Percentiles rank a stretch among this genome's conserved stretches.
Evolutionary conservation across 2,797 vertebrate species (phyloP).

Genomic region (Rhynchotus rufescens): DNA sequence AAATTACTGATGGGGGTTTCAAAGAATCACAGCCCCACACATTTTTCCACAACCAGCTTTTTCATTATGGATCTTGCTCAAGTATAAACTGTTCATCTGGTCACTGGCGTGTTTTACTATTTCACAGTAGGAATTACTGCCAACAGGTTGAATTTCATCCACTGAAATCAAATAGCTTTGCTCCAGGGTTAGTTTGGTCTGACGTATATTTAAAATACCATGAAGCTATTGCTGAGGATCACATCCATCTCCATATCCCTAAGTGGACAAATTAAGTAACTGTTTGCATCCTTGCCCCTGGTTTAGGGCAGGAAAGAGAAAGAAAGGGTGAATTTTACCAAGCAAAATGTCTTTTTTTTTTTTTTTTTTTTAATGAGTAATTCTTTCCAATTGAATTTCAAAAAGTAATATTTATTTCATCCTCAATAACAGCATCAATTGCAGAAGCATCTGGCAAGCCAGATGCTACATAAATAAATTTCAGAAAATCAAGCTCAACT

Average conservation of each 20-base stretch:
- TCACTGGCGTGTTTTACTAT: not conserved
- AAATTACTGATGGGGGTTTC: not conserved
- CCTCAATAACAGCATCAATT: not conserved
- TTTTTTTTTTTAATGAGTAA: not conserved
- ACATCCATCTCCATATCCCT: not conserved
- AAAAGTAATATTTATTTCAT: not conserved
- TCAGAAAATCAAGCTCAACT: not conserved
- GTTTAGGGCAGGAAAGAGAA: not conserved
- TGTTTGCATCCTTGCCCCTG: not conserved
- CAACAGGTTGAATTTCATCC: not conserved
- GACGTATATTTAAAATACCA: not conserved
- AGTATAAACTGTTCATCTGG: not conserved
- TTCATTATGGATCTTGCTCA: not conserved
- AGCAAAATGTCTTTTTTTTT: not conserved
- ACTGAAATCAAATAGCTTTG: not conserved
- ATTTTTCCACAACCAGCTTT: not conserved
- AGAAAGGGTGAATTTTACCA: not conserved
- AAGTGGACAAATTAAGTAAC: not conserved
- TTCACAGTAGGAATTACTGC: not conserved
- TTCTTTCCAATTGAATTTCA: not conserved
- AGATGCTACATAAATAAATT: constrained; percentile 24
- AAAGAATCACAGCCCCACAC: not conserved
- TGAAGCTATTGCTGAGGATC: not conserved
- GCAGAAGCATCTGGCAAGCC: not conserved
- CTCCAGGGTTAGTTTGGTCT: not conserved